phyloP scores from a whole-genome alignment of 2,797 vertebrate genomes.

The Florisuga fusca region DNA sequence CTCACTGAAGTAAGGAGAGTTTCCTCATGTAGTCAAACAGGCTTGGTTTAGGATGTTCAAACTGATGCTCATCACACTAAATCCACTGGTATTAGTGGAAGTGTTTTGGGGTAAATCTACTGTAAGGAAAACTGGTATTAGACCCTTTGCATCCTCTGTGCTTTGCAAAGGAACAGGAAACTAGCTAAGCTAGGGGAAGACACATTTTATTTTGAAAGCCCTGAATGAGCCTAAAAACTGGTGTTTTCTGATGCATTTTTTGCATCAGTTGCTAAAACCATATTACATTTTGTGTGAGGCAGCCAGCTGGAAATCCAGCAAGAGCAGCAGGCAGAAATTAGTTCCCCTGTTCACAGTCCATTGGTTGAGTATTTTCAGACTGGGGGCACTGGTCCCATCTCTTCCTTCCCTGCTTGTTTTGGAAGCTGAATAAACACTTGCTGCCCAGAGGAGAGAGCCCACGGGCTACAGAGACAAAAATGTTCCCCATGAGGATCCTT shows the following conservation, averaged over 20 bases:
- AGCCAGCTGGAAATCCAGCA: not conserved
- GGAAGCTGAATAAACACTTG: slow-evolving; percentile 20
- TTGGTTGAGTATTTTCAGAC: slow-evolving; percentile 6
- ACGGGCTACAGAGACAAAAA: not conserved
- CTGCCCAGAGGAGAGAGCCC: not conserved
- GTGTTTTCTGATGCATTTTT: slow-evolving; percentile 13
- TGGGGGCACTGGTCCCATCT: not conserved
- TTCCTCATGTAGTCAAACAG: not conserved
- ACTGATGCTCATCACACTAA: not conserved
- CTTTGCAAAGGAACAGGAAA: not conserved
- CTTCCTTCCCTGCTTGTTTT: slow-evolving; percentile 14
- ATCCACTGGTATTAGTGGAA: not conserved
- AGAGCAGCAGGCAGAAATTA: slow-evolving; percentile 11
- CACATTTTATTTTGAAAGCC: not conserved
- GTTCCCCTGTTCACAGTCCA: not conserved
- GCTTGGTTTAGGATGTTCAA: not conserved
- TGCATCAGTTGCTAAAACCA: not conserved
- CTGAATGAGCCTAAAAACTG: not conserved
- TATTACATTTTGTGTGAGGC: not conserved
- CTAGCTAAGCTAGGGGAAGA: not conserved
- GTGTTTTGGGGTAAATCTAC: not conserved
- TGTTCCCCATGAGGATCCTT: slow-evolving; percentile 6
- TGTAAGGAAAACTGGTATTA: not conserved
- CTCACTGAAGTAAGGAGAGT: not conserved
- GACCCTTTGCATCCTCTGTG: not conserved